phyloP scores from a whole-genome alignment of 2,797 vertebrate genomes.

The Amphiprion clarkii region DNA sequence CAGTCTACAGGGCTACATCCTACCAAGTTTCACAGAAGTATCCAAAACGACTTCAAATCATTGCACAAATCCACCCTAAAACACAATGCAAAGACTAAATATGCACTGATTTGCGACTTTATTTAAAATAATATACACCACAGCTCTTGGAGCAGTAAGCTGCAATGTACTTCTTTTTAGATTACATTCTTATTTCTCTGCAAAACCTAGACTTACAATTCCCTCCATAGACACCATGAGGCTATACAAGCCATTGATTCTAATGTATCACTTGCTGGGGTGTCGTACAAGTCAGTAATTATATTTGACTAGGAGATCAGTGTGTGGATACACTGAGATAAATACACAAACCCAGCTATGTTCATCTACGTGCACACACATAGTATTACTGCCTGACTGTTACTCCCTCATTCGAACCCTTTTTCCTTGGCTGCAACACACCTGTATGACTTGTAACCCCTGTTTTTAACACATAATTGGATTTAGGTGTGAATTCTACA shows the following conservation, averaged over 20 bases:
- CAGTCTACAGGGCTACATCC: too few species aligned
- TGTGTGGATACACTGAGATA: slow-evolving; percentile 35
- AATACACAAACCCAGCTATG: slow-evolving; percentile 43
- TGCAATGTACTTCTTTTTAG: slow-evolving; percentile 39
- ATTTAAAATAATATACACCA: slow-evolving; percentile 12
- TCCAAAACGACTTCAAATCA: slow-evolving; percentile 7
- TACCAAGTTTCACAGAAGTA: slow-evolving; percentile 4
- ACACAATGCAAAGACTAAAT: slow-evolving; percentile 6
- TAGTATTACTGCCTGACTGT: not conserved
- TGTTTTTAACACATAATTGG: not conserved
- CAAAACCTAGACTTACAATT: slow-evolving; percentile 34
- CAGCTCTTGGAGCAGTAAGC: slow-evolving; percentile 9
- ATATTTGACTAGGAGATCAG: slow-evolving; percentile 65
- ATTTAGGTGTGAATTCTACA: not conserved
- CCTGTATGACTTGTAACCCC: not conserved
- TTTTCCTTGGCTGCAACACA: not conserved
- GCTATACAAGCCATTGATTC: slow-evolving; percentile 45
- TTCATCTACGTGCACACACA: slow-evolving; percentile 4
- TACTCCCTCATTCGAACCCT: not conserved
- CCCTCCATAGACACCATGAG: slow-evolving; percentile 22
- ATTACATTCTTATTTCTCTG: slow-evolving; percentile 51
- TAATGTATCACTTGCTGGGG: slow-evolving; percentile 37
- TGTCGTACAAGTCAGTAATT: slow-evolving; percentile 47
- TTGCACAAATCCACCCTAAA: not conserved
- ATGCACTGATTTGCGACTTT: slow-evolving; percentile 1